These are phyloP conservation scores for Cantharis lateralis DNA, from an alignment of 2,888 invertebrate species.

Conservation along the genomic window DNA sequence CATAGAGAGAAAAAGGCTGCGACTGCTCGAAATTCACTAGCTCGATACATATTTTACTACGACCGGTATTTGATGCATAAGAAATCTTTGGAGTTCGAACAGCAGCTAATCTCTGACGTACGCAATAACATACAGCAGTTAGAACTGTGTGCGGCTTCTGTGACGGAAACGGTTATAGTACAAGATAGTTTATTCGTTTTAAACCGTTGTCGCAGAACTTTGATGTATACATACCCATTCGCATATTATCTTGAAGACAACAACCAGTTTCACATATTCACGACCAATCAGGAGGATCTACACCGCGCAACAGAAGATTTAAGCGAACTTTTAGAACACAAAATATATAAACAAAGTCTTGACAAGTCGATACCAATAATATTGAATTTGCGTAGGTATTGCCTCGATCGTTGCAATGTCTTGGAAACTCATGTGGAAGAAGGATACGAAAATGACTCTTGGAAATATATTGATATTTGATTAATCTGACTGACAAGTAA, in stretches of 20 bases:
- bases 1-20: background rate
- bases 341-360: background rate
- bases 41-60: background rate
- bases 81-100: background rate
- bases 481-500: background rate
- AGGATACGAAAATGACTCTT: background rate
- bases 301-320: background rate
- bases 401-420: background rate
- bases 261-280: background rate
- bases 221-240: background rate
- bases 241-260: background rate
- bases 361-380: rapidly evolving
- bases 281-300: background rate
- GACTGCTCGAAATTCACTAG: background rate
- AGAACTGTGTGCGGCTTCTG: background rate
- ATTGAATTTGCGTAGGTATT: background rate
- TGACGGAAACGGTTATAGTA: background rate
- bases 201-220: background rate
- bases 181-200: background rate
- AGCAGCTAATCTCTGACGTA: background rate
- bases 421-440: background rate
- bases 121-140: background rate
- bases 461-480: background rate
- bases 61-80: background rate
- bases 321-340: background rate